Percentiles rank a stretch among this genome's conserved stretches.
Evolutionary conservation across 2,888 invertebrate species (phyloP).

Genomic region (Stenolophus ochropezus): DNA sequence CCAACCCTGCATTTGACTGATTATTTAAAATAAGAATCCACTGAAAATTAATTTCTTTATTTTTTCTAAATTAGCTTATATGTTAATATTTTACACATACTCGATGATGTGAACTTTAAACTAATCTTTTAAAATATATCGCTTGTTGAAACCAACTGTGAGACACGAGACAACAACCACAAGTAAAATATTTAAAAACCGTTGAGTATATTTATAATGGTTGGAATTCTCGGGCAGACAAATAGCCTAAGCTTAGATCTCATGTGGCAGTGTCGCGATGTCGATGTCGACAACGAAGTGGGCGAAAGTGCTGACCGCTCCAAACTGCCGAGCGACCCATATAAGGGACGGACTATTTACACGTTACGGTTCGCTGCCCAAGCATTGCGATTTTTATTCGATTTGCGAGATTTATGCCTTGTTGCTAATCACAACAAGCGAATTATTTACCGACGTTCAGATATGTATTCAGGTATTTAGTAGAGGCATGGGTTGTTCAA

Average conservation of each 20-base stretch:
- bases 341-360: constrained; percentile 15
- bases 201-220: neutral
- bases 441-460: no score
- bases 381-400: constrained; percentile 16
- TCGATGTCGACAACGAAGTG: neutral
- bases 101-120: no score
- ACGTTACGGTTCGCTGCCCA: neutral
- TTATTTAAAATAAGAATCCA: no score
- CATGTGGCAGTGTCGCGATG: neutral
- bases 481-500: no score
- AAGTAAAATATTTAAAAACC: neutral
- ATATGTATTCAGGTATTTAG: no score
- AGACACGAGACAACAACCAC: no score
- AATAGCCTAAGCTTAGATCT: neutral
- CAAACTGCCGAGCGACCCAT: neutral
- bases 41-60: no score
- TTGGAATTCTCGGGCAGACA: neutral
- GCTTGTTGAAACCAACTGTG: no score
- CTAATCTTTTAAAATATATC: no score
- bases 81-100: no score
- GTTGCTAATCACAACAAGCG: neutral
- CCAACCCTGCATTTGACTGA: no score
- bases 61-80: no score
- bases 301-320: constrained; percentile 5
- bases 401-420: constrained; percentile 2